Base-by-base conservation (phyloP, 1,140 invertebrate genomes). In the Melitaea cinxia region DNA sequence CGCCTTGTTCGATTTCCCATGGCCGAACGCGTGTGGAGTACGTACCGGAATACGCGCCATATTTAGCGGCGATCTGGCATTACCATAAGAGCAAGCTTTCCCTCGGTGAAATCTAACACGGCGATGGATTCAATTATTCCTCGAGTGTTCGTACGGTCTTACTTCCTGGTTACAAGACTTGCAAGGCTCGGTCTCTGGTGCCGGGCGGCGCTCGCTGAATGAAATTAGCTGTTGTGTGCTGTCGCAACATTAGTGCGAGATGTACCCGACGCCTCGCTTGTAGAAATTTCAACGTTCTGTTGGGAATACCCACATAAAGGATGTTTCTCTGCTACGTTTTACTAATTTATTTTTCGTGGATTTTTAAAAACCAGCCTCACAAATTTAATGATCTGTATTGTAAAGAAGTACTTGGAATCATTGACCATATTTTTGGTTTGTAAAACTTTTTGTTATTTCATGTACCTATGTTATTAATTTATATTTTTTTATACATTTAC, bases 21-120 rank as follows among this genome's bases (percentile, higher is more conserved):
- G 19, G 42, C 19, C 17, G 1, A 1, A 12, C 39, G 39, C 17
- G 39, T 45, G 35, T 12, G 1, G 1, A 19, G 39, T 45, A 21
- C 42, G 42, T 23, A 45, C 42, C 42, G 39, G 17, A 45, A 47
- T 19, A 47, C 42, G 42, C 42, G n/a, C 42, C 42, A 47, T 47
- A 47, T 47, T 47, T 47, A 47, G 42, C 6, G 39, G 14, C 39
- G 17, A 45, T 45, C 39, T 45, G 12, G 39, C 39, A 45, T 45
- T 21, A 23, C 42, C 19, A 47, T 47, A 47, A 17, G 42, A 47
- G 42, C 42, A 17, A 39, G 37, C 15, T 47, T 47, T 19, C 19
- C 42, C 42, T 17, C 37, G 12, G 42, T 47, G 42, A 47, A 47
- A 47, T 19, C 17, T 4, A 47, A 47, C 42, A 23, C 42, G 15